Percentiles rank a stretch among this genome's conserved stretches.
Conservation (phyloP, 2,888 invertebrate species). For the Mystacides longicornis region DNA sequence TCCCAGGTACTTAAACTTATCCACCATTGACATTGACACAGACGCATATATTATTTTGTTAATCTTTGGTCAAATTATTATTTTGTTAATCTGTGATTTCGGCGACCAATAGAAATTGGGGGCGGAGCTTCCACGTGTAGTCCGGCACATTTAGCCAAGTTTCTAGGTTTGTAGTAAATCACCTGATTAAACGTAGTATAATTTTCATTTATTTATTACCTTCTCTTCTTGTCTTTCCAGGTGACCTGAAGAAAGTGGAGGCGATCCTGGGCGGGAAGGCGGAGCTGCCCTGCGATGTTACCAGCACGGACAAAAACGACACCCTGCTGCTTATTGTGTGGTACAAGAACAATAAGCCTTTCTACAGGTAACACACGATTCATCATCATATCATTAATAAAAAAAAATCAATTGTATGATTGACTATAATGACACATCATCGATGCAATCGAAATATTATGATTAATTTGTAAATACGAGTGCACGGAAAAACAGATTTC, state of each 20-base stretch:
- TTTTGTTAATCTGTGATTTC: too few species aligned
- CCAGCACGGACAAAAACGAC: slow-evolving; percentile 45
- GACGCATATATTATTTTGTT: too few species aligned
- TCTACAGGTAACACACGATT: slow-evolving; percentile 57
- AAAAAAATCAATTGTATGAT: too few species aligned
- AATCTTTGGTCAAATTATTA: too few species aligned
- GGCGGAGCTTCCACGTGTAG: not conserved
- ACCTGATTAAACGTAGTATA: not conserved
- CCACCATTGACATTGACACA: too few species aligned
- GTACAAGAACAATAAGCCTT: slow-evolving; percentile 56
- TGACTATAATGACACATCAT: too few species aligned
- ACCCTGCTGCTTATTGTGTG: slow-evolving; percentile 55
- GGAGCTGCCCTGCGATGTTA: slow-evolving; percentile 50
- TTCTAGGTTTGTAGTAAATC: not conserved
- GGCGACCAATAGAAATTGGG: too few species aligned
- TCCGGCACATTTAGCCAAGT: not conserved
- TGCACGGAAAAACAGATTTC: too few species aligned
- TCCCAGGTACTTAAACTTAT: too few species aligned
- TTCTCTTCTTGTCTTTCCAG: slow-evolving; percentile 30
- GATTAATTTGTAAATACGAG: too few species aligned
- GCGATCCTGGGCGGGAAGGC: slow-evolving; percentile 49
- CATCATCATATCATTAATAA: too few species aligned
- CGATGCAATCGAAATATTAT: too few species aligned
- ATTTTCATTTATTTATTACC: not conserved
- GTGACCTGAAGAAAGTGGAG: slow-evolving; percentile 46